Conservation (phyloP, 2,113 vertebrate genomes). For the Jaculus jaculus region DNA sequence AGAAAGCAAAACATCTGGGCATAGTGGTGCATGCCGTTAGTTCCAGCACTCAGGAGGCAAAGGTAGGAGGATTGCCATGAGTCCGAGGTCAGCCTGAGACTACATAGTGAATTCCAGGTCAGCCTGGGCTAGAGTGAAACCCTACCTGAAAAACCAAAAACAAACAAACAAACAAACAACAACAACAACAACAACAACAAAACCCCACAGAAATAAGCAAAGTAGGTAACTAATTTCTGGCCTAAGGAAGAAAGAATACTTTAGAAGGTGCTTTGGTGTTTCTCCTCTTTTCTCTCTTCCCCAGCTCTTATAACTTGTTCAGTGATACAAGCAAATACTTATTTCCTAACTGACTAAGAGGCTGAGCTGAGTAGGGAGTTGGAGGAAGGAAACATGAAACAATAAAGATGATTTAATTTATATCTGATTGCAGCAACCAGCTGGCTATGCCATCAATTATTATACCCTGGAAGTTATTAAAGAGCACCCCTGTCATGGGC, state of each 20-base stretch:
- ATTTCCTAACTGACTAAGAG: conserved; percentile 31
- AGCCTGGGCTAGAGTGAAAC: too few species aligned
- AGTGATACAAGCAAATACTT: neutral
- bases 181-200: too few species aligned
- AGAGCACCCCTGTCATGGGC: conserved; percentile 71
- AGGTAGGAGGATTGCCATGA: too few species aligned
- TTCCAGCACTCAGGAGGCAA: too few species aligned
- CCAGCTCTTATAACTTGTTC: neutral
- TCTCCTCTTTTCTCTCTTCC: neutral
- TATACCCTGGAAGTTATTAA: conserved; percentile 71
- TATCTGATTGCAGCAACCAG: conserved; percentile 78
- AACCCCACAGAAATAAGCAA: neutral
- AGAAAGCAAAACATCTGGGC: too few species aligned
- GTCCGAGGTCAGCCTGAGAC: too few species aligned
- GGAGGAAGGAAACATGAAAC: conserved; percentile 67
- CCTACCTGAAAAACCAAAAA: too few species aligned
- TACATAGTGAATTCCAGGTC: too few species aligned
- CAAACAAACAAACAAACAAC: too few species aligned
- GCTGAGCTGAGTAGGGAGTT: neutral
- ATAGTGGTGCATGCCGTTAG: too few species aligned
- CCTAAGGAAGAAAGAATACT: neutral
- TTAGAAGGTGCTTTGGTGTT: neutral
- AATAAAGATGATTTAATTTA: conserved; percentile 84
- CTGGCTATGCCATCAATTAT: conserved; percentile 77
- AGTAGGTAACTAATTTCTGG: neutral